Conservation (phyloP, 2,888 invertebrate genomes). For the Xylophagus ater region DNA sequence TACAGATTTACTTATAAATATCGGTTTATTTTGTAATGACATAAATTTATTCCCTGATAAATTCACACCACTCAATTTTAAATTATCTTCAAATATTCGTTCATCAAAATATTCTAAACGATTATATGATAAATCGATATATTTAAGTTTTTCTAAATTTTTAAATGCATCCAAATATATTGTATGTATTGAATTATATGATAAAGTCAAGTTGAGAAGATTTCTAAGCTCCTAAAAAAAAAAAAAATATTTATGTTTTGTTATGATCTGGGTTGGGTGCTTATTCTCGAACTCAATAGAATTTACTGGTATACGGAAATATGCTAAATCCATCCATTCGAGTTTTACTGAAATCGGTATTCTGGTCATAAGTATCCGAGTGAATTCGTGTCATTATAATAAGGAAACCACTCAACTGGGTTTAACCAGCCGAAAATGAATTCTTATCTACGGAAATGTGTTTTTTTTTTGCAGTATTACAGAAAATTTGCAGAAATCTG, state of each 20-base stretch:
- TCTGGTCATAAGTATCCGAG: no score
- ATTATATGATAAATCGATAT: constrained; percentile 51
- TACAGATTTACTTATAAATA: constrained; percentile 45
- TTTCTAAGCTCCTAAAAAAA: constrained; percentile 25
- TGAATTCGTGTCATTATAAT: no score
- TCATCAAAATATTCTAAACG: constrained; percentile 45
- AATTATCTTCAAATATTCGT: constrained; percentile 45
- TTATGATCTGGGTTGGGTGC: no score
- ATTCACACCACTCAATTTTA: constrained; percentile 44
- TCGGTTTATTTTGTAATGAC: constrained; percentile 43
- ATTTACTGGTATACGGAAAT: no score
- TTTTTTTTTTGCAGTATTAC: no score
- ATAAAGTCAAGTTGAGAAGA: constrained; percentile 28
- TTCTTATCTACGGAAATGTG: no score
- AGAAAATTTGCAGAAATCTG: no score
- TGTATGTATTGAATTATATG: constrained; percentile 51
- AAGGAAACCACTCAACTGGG: no score
- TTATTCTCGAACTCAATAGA: no score
- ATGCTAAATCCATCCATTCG: no score
- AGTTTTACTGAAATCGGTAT: no score
- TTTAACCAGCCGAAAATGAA: no score
- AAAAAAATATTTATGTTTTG: background rate
- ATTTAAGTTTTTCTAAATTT: constrained; percentile 41
- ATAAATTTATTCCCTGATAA: constrained; percentile 52
- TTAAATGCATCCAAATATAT: constrained; percentile 51